A percentile compares a stretch with the other conserved stretches of the same genome.
Conservation (phyloP, 2,888 invertebrate species). For the Elmis aenea region DNA sequence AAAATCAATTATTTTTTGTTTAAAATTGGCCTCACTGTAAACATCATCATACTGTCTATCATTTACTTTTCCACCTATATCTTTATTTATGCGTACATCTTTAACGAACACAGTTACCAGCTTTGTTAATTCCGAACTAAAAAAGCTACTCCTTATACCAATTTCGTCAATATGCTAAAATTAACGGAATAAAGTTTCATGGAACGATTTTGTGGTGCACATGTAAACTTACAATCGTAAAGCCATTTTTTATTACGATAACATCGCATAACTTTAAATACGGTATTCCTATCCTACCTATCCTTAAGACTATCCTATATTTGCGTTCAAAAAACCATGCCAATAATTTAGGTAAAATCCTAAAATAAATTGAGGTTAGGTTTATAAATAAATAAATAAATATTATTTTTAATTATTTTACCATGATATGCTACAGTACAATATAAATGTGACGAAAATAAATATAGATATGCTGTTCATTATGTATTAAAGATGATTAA, state of each 20-base stretch:
- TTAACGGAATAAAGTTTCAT: too few relatives aligned
- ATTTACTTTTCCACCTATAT: slow-evolving; percentile 47
- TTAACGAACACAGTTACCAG: slow-evolving; percentile 75
- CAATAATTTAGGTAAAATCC: slow-evolving; percentile 71
- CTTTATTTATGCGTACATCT: slow-evolving; percentile 76
- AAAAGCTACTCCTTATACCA: slow-evolving; percentile 78
- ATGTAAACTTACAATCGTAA: slow-evolving; percentile 40
- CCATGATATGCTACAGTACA: slow-evolving; percentile 55
- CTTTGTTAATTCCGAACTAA: slow-evolving; percentile 84
- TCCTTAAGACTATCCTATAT: slow-evolving; percentile 72
- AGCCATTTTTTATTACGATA: slow-evolving; percentile 70
- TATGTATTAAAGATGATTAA: too few relatives aligned
- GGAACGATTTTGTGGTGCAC: too few relatives aligned
- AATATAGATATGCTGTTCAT: too few relatives aligned
- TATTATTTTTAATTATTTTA: slow-evolving; percentile 22
- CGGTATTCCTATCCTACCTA: slow-evolving; percentile 76
- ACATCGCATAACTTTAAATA: slow-evolving; percentile 77
- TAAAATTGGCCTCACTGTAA: slow-evolving; percentile 10
- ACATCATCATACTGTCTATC: slow-evolving; percentile 35
- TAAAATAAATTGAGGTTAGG: slow-evolving; percentile 35
- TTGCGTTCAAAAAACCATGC: slow-evolving; percentile 77
- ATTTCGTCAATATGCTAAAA: slow-evolving; percentile 79
- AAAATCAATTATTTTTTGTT: slow-evolving; percentile 56
- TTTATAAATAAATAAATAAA: neutral
- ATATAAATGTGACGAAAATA: too few relatives aligned